Base-by-base conservation (phyloP, 64 coral and sea anemone genomes). In the Stichodactyla mertensii region DNA sequence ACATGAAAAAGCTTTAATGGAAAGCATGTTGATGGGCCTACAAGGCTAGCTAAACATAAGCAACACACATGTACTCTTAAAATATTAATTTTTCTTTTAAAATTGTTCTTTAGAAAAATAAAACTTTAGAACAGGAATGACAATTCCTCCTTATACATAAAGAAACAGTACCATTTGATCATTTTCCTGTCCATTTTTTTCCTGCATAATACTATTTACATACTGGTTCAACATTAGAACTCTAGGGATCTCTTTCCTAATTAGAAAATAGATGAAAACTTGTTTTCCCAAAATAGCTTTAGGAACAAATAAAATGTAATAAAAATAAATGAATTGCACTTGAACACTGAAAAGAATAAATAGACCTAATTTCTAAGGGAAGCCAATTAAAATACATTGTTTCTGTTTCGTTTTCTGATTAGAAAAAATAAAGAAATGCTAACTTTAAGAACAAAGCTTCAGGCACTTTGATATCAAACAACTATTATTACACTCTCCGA, bases 71-170 rank as follows among this genome's bases (percentile, higher is more conserved):
- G 69, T 74, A 74, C 69, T 74, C 10, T 74, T 74, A 74, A 74
- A 74, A 74, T 74, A 31, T 69, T 20, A 20, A 22, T n/a, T 69
- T 74, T 74, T 31, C 24, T 74, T 74, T 31, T 74, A 74, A 74
- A 74, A 74, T 74, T 74, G 7, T 74, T 31, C 69, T 74, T 74
- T 74, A 74, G 69, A 74, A 74, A 74, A 74, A 74, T 74, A 74
- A 74, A 74, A 74, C 24, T 74, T 74, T 74, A 36, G 69, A 31
- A 74, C 24, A 31, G 69, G 69, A 74, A 74, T 74, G 69, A 74
- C 24, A 4, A 12, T 27, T 74, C 12, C 69, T 23, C 24, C 10
- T 26, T 23, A 74, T 74, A 31, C 69, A 74, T 31, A 74, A 74
- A 31, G 23, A 13, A 74, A 31, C 69, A 12, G 36, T 26, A 23